These are phyloP conservation scores for Molossus alvarezi DNA, from an alignment of 2,797 vertebrate genomes.

Conservation along the genomic window DNA sequence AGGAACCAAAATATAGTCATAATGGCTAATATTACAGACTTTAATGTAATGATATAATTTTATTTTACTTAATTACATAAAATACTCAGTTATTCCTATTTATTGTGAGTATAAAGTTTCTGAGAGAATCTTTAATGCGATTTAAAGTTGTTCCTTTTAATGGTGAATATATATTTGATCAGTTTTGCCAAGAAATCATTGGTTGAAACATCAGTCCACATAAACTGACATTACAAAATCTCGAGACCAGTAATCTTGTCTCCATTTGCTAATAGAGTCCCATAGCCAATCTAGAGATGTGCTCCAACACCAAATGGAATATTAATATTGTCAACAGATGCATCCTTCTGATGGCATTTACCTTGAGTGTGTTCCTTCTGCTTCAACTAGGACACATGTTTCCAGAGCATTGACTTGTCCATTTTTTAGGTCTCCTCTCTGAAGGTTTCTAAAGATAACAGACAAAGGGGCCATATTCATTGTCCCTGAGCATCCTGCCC, in stretches of 20 bases:
- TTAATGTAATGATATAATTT: background rate
- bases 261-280: background rate
- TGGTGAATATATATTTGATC: background rate
- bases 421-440: background rate
- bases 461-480: rapidly evolving
- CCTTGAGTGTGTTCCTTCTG: rapidly evolving
- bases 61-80: background rate
- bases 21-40: background rate
- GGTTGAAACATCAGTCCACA: background rate
- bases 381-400: background rate
- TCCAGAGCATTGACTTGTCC: rapidly evolving
- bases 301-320: background rate
- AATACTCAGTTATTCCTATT: background rate
- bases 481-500: no score
- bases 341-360: rapidly evolving
- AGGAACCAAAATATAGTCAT: no score
- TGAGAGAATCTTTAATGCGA: background rate
- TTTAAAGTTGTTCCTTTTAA: background rate
- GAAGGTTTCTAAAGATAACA: background rate
- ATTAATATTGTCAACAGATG: rapidly evolving
- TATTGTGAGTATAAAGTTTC: background rate
- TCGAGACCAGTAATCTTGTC: no score
- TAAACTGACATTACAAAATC: background rate
- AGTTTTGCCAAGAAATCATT: background rate
- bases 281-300: background rate